These are phyloP conservation scores for Channa striata DNA, from an alignment of 2,797 vertebrate species.

Conservation along the genomic window DNA sequence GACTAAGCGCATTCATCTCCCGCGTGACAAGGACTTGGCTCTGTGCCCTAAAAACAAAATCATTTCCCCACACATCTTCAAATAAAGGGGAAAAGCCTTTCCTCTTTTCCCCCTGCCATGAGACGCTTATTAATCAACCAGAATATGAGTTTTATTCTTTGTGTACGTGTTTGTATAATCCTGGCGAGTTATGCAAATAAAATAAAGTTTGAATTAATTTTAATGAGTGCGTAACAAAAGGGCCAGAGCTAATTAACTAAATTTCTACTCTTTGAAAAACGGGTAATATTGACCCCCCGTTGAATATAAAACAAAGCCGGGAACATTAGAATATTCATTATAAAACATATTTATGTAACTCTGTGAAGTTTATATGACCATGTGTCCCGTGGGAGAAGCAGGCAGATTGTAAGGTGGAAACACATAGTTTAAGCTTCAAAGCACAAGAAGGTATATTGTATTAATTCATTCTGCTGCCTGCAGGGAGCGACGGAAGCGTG, in stretches of 20 bases:
- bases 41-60: slow-evolving; percentile 36
- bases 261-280: slow-evolving; percentile 78
- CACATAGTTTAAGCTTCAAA: slow-evolving; percentile 79
- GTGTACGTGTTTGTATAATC: slow-evolving; percentile 67
- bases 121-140: slow-evolving; percentile 67
- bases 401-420: slow-evolving; percentile 69
- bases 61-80: slow-evolving; percentile 43
- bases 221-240: slow-evolving; percentile 80
- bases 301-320: slow-evolving; percentile 75
- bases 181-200: slow-evolving; percentile 74
- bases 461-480: slow-evolving; percentile 78
- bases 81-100: slow-evolving; percentile 48
- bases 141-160: slow-evolving; percentile 60
- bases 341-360: slow-evolving; percentile 78
- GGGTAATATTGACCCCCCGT: slow-evolving; percentile 70
- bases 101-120: slow-evolving; percentile 50
- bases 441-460: slow-evolving; percentile 72
- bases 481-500: slow-evolving; percentile 59
- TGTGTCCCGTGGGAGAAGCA: slow-evolving; percentile 66
- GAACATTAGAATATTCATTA: slow-evolving; percentile 79
- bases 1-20: slow-evolving; percentile 53
- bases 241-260: slow-evolving; percentile 78
- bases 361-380: slow-evolving; percentile 67
- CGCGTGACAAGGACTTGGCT: slow-evolving; percentile 50
- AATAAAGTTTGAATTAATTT: slow-evolving; percentile 76